Percentiles rank a stretch among this genome's conserved stretches.
Evolutionary conservation across 1,140 invertebrate genomes (phyloP).

Genomic region (Drosophila erecta): DNA sequence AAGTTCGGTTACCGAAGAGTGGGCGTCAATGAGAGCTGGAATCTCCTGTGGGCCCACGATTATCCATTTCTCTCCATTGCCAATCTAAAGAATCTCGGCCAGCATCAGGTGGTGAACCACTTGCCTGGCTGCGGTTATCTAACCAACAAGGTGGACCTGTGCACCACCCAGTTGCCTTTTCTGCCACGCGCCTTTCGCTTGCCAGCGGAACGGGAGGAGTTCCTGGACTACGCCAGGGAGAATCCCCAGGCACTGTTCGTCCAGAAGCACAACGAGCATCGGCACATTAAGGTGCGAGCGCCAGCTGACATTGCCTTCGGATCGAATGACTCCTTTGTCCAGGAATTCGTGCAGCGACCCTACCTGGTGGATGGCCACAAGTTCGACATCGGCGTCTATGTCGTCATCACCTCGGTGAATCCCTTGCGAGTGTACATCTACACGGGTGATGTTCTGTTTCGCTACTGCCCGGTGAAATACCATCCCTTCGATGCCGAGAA

Average conservation of each 20-base stretch:
- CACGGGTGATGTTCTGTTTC: constrained; percentile 94
- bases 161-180: constrained; percentile 90
- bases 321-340: constrained; percentile 93
- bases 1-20: constrained; percentile 89
- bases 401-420: constrained; percentile 95
- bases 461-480: constrained; percentile 96
- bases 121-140: constrained; percentile 97
- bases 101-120: constrained; percentile 95
- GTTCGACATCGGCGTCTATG: constrained; percentile 99
- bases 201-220: constrained; percentile 90
- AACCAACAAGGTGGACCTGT: constrained; percentile 97
- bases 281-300: constrained; percentile 93
- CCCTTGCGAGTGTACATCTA: constrained; percentile 96
- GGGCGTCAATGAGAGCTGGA: constrained; percentile 89
- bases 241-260: constrained; percentile 93
- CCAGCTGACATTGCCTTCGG: constrained; percentile 90
- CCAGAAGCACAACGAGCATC: constrained; percentile 96
- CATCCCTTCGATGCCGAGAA: constrained; percentile 94
- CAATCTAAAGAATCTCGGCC: constrained; percentile 87
- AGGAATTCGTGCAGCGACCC: constrained; percentile 94
- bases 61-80: constrained; percentile 92
- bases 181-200: constrained; percentile 95
- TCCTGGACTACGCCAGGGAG: constrained; percentile 89
- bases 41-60: constrained; percentile 96
- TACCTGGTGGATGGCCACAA: constrained; percentile 94